Evolutionary conservation across 2,797 vertebrate genomes (phyloP), one percentile per base, ranked within the genome.

Genomic region (Sebastes flavidus): DNA sequence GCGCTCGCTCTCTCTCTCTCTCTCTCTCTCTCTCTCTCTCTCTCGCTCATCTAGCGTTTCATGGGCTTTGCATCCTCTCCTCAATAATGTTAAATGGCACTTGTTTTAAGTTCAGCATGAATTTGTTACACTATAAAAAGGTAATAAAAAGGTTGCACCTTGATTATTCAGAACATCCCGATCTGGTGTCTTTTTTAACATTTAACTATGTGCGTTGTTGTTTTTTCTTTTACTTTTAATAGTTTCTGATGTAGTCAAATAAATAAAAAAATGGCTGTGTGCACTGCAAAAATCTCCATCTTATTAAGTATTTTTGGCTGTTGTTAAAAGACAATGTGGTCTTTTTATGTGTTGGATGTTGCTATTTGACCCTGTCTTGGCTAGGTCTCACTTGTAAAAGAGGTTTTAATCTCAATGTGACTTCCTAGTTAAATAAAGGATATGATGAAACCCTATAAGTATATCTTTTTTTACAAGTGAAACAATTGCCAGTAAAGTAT

Each of bases 21-120:
- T 65, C 78, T 77, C 55, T 68, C 22, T 24, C 22, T 24, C 62
- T 84, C 4, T 34, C 58, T 70, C 76, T 66, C 69, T 65, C 29
- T 34, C 58, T 70, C 76, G 65, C 69, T 65, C 29, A 22, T 52
- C 78, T 62, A 46, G 62, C 55, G 62, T 79, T 83, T 83, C 84
- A 54, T 90, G 83, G 77, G 56, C 70, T 88, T 89, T 72, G 69
- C 84, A 75, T 88, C 87, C 78, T 87, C 77, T 81, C 73, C 60
- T 90, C 88, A 90, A 88, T 91, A 86, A 92, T 84, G 85, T 88
- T 91, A 94, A 93, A 94, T 91, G 90, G 81, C 80, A 88, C 88
- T 91, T 89, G 76, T 91, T 92, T 73, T 66, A 81, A 88, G 87
- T 94, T 91, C 81, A 90, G 87, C 89, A 89, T 92, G 72, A 81